Conservation (phyloP, 2,113 vertebrate species). For the Ptilorrhoa leucosticta region DNA sequence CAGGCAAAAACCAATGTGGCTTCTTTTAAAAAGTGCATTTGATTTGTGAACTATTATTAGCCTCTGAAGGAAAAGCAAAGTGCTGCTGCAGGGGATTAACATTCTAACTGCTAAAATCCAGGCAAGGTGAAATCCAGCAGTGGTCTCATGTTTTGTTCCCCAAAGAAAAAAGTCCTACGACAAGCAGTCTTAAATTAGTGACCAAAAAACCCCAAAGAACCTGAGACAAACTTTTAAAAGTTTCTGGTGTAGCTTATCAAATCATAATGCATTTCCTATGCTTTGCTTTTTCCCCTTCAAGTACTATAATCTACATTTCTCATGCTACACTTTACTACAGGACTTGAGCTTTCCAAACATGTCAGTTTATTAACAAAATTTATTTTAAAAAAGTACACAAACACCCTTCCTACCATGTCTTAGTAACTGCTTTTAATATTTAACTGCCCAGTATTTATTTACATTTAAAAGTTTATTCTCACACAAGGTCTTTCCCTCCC, state of each 20-base stretch:
- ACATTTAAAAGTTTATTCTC: not conserved
- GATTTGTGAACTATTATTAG: not conserved
- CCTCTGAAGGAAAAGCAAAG: not conserved
- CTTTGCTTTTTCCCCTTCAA: not conserved
- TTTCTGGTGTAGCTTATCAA: not conserved
- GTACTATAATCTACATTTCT: not conserved
- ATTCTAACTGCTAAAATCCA: not conserved
- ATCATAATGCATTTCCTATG: not conserved
- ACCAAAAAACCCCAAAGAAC: not conserved
- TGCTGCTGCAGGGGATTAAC: not conserved
- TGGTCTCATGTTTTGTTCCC: rapidly evolving
- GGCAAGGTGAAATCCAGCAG: not conserved
- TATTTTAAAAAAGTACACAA: not conserved
- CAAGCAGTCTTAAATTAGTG: not conserved
- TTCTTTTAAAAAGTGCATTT: not conserved
- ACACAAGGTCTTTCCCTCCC: not conserved
- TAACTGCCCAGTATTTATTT: not conserved
- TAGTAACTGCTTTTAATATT: not conserved
- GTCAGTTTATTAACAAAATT: not conserved
- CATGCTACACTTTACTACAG: not conserved
- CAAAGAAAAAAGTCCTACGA: not conserved
- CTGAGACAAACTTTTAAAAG: not conserved
- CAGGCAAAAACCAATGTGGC: not conserved
- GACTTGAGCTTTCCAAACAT: not conserved
- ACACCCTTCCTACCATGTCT: not conserved